phyloP scores from a whole-genome alignment of 2,113 vertebrate genomes.

The Numenius arquata region DNA sequence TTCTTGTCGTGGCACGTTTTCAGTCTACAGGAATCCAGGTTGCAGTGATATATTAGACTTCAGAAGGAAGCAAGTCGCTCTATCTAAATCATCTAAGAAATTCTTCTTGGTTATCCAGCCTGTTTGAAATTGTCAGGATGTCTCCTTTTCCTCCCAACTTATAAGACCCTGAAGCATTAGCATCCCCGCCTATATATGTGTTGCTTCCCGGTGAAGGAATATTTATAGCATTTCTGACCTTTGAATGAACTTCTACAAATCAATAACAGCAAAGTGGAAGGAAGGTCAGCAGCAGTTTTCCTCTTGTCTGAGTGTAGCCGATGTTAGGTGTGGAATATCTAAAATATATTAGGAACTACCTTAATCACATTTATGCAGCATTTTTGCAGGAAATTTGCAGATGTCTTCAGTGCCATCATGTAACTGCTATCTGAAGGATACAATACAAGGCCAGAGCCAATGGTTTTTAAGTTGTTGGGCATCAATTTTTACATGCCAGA shows the following conservation, averaged over 20 bases:
- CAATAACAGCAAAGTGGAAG: slow-evolving; percentile 7
- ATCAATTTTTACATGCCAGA: not conserved
- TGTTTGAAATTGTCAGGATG: slow-evolving; percentile 21
- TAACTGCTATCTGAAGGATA: not conserved
- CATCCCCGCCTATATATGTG: not conserved
- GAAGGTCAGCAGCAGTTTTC: not conserved
- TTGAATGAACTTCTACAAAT: slow-evolving; percentile 51
- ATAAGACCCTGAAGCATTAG: not conserved
- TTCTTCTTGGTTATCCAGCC: not conserved
- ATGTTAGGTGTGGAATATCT: not conserved
- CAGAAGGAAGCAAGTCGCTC: not conserved
- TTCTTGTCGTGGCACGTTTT: not conserved
- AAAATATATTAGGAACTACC: not conserved
- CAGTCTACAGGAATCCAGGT: not conserved
- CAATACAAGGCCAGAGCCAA: not conserved
- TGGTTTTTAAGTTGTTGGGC: not conserved
- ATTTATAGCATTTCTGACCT: slow-evolving; percentile 70
- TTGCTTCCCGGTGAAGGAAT: slow-evolving; percentile 55
- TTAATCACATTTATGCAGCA: not conserved
- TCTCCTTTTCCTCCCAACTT: not conserved
- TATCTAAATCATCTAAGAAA: slow-evolving; percentile 15
- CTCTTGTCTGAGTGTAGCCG: not conserved
- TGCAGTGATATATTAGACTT: slow-evolving; percentile 7
- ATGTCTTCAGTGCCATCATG: not conserved
- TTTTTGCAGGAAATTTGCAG: not conserved